Evolutionary conservation across 2,888 invertebrate genomes (phyloP), one percentile per base, ranked within the genome.

Genomic region (Agonopterix subpropinquella): DNA sequence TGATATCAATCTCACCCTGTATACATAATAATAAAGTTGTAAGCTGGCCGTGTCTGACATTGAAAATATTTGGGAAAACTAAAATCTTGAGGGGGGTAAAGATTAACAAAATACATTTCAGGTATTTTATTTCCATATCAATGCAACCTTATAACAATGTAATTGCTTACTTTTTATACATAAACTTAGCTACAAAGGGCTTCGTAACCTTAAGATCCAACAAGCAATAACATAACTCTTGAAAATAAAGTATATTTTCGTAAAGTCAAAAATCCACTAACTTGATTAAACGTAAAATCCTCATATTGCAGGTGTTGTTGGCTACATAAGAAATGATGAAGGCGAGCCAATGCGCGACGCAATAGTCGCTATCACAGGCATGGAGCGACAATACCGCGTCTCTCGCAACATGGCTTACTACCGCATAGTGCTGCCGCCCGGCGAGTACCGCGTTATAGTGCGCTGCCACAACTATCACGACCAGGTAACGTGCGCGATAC

Each of bases 281-380:
- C n/a, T 7, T 5, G 28, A 28, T 7, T 28, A 4, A 28, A 28
- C 28, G 28, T 28, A 28, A 28, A 28, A 28, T 18, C 5, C 7
- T 1, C 4, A 28, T 28, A 48, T 56, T 63, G 44, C 65, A 91
- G 94, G 96, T 44, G 86, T 95, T 1, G 84, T 87, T 47, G 96
- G 96, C 0, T 91, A 90, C 62, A 90, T 98, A 0, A 84, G 89
- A 50, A 93, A 95, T 69, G 87, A 86, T 2, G 70, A 88, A 7
- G 92, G 92, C 0, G 77, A 90, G 18, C 92, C 94, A 1, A 79
- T 96, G 65, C 87, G 92, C 0, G 91, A 94, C 50, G 96, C 97
- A 0, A 89, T 89, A 0, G 87, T 98, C 0, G 85, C 88, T 4
- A 89, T 98, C 0, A 79, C 90, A 39, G 92, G 92, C 43, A 75